phyloP scores from a whole-genome alignment of 2,113 vertebrate genomes.

The Donacobius atricapilla region DNA sequence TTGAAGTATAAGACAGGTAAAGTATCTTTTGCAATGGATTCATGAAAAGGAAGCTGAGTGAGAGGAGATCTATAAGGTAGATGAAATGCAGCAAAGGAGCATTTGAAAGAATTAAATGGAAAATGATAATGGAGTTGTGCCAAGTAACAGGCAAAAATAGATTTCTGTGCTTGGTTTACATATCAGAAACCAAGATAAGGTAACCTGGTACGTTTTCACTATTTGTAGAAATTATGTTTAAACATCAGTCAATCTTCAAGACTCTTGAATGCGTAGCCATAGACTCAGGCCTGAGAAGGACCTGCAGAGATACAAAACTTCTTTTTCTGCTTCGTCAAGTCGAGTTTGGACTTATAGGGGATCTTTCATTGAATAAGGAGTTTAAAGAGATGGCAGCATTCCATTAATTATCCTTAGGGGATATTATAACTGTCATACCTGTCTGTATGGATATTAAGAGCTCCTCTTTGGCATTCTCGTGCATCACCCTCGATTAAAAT shows the following conservation, averaged over 20 bases:
- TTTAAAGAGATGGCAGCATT: background rate
- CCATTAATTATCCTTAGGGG: background rate
- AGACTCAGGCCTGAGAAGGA: background rate
- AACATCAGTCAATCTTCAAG: background rate
- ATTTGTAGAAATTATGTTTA: background rate
- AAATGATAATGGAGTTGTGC: background rate
- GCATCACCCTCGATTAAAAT: no score
- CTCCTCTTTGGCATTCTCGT: no score
- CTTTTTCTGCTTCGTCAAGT: background rate
- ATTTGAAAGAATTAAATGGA: slow-evolving; percentile 13
- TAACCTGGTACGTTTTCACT: background rate
- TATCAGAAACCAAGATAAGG: background rate
- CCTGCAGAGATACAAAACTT: background rate
- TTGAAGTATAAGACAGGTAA: slow-evolving; percentile 55
- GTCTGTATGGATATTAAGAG: background rate
- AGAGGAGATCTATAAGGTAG: background rate
- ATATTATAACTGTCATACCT: background rate
- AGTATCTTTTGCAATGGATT: slow-evolving; percentile 16
- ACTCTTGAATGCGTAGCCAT: background rate
- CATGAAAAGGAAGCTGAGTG: background rate
- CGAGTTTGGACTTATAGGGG: background rate
- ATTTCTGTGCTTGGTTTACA: background rate
- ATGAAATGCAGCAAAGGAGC: background rate
- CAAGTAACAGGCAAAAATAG: background rate
- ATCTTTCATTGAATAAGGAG: background rate